Conservation (phyloP, 2,888 invertebrate species). For the Lepetodrilus schrolli region DNA sequence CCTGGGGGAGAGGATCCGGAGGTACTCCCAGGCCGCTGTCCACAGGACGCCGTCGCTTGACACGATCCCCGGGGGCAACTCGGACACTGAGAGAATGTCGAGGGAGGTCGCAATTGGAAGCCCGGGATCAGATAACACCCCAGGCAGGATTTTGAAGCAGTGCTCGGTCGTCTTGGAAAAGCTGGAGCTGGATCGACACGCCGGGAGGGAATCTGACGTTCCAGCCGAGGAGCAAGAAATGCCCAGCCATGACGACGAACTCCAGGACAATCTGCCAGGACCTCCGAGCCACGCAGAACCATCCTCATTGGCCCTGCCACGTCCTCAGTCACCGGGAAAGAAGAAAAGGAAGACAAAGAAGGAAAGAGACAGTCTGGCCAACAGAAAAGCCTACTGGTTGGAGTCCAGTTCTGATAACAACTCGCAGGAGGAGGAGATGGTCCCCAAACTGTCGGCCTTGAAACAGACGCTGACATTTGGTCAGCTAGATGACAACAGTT, state of each 20-base stretch:
- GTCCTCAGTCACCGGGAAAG: slow-evolving; percentile 11
- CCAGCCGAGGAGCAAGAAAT: not conserved
- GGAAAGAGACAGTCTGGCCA: slow-evolving; percentile 7
- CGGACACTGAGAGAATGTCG: slow-evolving; percentile 38
- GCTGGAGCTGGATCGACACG: slow-evolving; percentile 36
- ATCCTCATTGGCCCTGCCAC: not conserved
- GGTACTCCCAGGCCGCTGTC: slow-evolving; percentile 31
- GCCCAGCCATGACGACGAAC: not conserved
- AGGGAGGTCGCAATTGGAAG: slow-evolving; percentile 24
- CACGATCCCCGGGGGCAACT: not conserved
- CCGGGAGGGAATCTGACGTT: not conserved
- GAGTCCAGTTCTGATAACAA: slow-evolving; percentile 23
- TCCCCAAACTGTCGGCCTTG: not conserved
- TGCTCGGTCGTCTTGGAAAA: slow-evolving; percentile 44
- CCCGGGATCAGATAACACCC: slow-evolving; percentile 27
- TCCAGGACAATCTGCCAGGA: not conserved
- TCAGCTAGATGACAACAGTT: not conserved
- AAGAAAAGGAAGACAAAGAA: slow-evolving; percentile 27
- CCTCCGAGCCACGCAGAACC: not conserved
- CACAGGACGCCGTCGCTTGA: not conserved
- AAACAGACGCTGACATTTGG: slow-evolving; percentile 1
- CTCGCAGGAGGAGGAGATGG: slow-evolving; percentile 1
- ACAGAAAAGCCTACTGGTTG: slow-evolving; percentile 12
- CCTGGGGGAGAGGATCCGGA: slow-evolving; percentile 52
- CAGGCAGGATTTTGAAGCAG: slow-evolving; percentile 35